A percentile compares a stretch with the other conserved stretches of the same genome.
These are phyloP conservation scores for Thamnophis elegans DNA, from an alignment of 2,797 vertebrate species.

Conservation along the genomic window DNA sequence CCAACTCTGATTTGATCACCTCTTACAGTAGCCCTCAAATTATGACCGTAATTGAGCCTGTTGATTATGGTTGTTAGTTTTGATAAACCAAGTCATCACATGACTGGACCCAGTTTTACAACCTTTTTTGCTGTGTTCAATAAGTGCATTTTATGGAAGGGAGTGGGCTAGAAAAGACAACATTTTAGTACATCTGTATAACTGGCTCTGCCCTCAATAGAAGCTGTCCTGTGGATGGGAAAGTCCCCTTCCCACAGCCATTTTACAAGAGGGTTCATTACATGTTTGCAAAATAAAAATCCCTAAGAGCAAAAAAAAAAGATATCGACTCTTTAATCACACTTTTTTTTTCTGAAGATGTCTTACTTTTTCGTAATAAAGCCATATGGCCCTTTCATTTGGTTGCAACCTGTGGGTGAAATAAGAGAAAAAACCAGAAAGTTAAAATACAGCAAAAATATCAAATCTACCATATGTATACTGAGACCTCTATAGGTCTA, in stretches of 20 bases:
- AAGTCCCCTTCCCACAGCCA: not conserved
- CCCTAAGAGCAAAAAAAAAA: not conserved
- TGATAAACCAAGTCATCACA: not conserved
- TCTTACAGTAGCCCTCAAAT: not conserved
- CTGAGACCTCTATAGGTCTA: not conserved
- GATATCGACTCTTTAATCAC: not conserved
- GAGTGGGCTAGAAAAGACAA: not conserved
- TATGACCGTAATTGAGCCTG: not conserved
- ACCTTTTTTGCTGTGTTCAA: not conserved
- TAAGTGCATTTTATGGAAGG: not conserved
- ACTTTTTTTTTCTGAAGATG: not conserved
- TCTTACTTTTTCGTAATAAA: conserved; percentile 77
- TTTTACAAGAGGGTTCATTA: not conserved
- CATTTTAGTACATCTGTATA: not conserved
- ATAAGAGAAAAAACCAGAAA: not conserved
- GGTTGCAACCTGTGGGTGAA: conserved; percentile 58
- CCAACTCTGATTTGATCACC: not conserved
- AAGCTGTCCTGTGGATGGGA: not conserved
- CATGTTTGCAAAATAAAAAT: not conserved
- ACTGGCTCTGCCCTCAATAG: not conserved
- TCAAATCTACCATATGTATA: not conserved
- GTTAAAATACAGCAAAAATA: not conserved
- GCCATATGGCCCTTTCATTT: conserved; percentile 66
- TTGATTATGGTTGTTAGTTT: not conserved
- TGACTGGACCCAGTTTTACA: not conserved